Percentiles rank a stretch among this genome's conserved stretches.
phyloP scores from a whole-genome alignment of 2,113 vertebrate genomes.

The Dipodomys spectabilis region DNA sequence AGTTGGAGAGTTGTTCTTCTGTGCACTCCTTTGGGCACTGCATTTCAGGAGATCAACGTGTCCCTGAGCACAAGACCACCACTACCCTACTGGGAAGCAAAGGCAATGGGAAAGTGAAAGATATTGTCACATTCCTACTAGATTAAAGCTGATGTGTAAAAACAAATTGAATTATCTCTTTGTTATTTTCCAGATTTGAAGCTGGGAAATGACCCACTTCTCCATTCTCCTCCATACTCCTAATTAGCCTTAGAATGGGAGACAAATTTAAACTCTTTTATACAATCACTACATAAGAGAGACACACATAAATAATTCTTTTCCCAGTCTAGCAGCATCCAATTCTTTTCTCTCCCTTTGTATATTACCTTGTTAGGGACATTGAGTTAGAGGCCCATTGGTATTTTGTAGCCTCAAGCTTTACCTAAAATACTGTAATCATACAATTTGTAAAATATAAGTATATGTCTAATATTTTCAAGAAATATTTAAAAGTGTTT shows the following conservation, averaged over 20 bases:
- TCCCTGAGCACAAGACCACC: background rate
- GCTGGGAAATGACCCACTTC: background rate
- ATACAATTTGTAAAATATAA: background rate
- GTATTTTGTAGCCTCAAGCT: background rate
- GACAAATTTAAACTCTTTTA: background rate
- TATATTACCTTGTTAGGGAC: background rate
- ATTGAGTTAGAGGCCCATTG: background rate
- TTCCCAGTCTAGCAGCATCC: background rate
- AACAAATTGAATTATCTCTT: background rate
- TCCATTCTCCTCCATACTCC: background rate
- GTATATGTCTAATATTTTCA: background rate
- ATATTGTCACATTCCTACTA: background rate
- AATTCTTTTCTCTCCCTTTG: conserved; percentile 3
- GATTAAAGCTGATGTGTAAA: background rate
- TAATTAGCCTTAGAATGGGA: background rate
- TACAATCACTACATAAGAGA: background rate
- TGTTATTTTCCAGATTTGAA: background rate
- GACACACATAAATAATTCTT: background rate
- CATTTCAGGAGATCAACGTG: background rate
- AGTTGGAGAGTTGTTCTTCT: background rate
- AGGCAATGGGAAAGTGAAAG: background rate
- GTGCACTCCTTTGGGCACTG: background rate
- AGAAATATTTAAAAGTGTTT: background rate
- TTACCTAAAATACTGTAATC: conserved; percentile 5
- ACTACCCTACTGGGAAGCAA: background rate